Conservation (phyloP, 2,888 invertebrate species). For the Rhamnusium bicolor region DNA sequence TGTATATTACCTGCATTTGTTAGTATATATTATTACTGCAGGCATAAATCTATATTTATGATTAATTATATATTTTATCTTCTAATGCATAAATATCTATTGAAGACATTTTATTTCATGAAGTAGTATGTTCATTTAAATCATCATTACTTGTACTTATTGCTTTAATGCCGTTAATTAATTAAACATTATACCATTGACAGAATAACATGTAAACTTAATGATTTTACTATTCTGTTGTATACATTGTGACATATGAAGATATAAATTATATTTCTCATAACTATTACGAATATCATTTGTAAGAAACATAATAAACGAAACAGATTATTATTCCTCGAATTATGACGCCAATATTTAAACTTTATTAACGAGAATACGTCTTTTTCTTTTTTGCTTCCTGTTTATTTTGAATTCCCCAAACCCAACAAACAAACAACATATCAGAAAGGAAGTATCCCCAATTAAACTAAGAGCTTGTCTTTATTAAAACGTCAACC, state of each 20-base stretch:
- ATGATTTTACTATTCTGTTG: too few species aligned
- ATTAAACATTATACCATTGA: too few species aligned
- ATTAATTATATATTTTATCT: too few species aligned
- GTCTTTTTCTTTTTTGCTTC: conserved; percentile 20
- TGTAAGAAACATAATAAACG: background rate
- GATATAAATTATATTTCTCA: background rate
- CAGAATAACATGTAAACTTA: too few species aligned
- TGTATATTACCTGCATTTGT: too few species aligned
- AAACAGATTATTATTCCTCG: background rate
- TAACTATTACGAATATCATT: background rate
- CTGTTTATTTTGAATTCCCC: conserved; percentile 22
- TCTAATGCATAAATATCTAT: too few species aligned
- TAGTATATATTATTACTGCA: too few species aligned
- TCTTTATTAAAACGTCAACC: conserved; percentile 64
- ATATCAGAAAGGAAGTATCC: conserved; percentile 49
- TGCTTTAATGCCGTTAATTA: too few species aligned
- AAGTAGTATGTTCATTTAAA: too few species aligned
- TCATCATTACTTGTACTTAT: too few species aligned
- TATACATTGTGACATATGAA: background rate
- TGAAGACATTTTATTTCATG: too few species aligned
- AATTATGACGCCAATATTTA: conserved; percentile 8
- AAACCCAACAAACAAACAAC: conserved; percentile 34
- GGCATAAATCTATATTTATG: too few species aligned
- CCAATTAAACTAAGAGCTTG: conserved; percentile 51
- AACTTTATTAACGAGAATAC: conserved; percentile 5